Evolutionary conservation across 1,140 invertebrate species (phyloP), one percentile per base, ranked within the genome.

Genomic region (Aethina tumida): DNA sequence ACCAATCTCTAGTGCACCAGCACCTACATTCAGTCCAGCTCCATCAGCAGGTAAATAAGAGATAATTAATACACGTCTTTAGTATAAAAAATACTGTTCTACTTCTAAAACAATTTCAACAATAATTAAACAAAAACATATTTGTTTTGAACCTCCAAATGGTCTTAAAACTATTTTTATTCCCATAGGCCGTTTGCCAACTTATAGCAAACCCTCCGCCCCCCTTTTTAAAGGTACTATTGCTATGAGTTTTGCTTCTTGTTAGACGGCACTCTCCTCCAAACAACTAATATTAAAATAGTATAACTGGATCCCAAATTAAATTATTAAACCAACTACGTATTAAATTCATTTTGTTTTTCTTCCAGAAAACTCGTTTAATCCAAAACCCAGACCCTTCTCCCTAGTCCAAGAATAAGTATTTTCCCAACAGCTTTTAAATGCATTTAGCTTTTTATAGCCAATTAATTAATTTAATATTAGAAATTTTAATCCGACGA

Each of bases 331-430:
- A 3, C 24, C n/a, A 13, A 13, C n/a, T 5, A 14, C 22, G 15
- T 6, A 13, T 9, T 28, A 7, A 36, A 37, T 41, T 28, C 1
- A 35, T 60, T 66, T 58, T 60, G 66, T 64, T 65, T 61, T 62
- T 68, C 68, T 74, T 75, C 68, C 74, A 75, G 71, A 70, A 63
- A 67, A 66, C 63, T 68, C 70, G 58, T 75, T 74, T 66, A 75
- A 75, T 66, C 61, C 69, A 46, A 72, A 73, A 64, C 73, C 71
- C 43, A 60, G 70, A 64, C 74, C 73, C 33, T 75, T 76, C 58
- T 73, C 70, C 65, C 62, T 73, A 53, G 62, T 64, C 53, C 59
- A 67, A 55, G 63, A 70, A 61, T 71, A 64, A 69, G 38, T 21
- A 24, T 32, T n/a, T 25, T 16, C 18, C 15, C 10, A 33, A 18